phyloP scores from a whole-genome alignment of 1,140 invertebrate species.

The Dendroctonus valens region DNA sequence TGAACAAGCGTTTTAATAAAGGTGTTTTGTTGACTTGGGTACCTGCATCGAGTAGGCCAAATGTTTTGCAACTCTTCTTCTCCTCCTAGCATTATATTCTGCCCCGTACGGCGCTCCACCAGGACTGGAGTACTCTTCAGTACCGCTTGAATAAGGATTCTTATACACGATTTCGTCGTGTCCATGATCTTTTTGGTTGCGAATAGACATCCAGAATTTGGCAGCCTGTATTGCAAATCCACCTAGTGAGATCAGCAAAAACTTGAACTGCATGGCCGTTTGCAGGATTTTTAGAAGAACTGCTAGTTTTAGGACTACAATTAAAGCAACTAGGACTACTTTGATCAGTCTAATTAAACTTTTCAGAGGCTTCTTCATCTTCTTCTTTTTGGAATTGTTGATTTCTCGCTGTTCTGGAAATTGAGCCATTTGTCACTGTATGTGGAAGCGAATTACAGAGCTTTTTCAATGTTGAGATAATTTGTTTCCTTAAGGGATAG shows the following conservation, averaged over 20 bases:
- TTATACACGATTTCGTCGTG: slow-evolving; percentile 77
- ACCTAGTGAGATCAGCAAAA: slow-evolving; percentile 68
- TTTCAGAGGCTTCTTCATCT: slow-evolving; percentile 62
- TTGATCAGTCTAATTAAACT: slow-evolving; percentile 63
- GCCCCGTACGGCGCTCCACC: slow-evolving; percentile 18
- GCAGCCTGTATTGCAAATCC: slow-evolving; percentile 66
- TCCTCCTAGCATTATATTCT: slow-evolving; percentile 19
- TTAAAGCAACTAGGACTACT: slow-evolving; percentile 60
- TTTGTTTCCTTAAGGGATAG: too few species aligned
- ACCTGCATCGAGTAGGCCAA: slow-evolving; percentile 22
- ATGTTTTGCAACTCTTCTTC: not conserved
- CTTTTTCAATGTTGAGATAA: too few species aligned
- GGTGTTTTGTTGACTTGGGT: not conserved
- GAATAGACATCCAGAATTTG: slow-evolving; percentile 66
- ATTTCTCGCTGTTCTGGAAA: slow-evolving; percentile 47
- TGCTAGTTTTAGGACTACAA: slow-evolving; percentile 69
- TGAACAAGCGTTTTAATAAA: too few species aligned
- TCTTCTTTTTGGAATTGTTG: slow-evolving; percentile 52
- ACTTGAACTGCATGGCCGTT: slow-evolving; percentile 71
- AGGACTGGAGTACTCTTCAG: slow-evolving; percentile 18
- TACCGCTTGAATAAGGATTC: slow-evolving; percentile 58
- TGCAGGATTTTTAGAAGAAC: slow-evolving; percentile 67
- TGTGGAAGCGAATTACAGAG: too few species aligned
- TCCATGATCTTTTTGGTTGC: slow-evolving; percentile 59
- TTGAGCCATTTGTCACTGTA: too few species aligned